These are phyloP conservation scores for Heterodera filipjevi DNA, from an alignment of 2,888 invertebrate genomes.

Conservation along the genomic window DNA sequence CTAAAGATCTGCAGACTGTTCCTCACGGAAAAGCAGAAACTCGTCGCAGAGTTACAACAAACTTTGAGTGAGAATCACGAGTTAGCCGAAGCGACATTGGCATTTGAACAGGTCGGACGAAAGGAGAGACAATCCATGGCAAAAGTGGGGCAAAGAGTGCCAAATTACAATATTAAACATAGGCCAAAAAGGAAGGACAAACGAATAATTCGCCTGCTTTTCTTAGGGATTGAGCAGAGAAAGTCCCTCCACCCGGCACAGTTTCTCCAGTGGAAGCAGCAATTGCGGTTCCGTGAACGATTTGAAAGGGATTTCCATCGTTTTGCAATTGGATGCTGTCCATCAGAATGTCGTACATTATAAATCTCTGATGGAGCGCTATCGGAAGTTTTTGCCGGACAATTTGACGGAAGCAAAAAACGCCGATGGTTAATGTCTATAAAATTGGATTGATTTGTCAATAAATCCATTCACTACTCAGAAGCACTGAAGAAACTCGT, in stretches of 20 bases:
- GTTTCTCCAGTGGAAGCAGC: neutral
- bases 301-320: constrained; percentile 34
- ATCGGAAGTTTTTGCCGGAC: constrained; percentile 45
- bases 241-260: neutral
- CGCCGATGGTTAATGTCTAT: no score
- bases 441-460: no score
- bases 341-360: constrained; percentile 52
- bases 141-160: no score
- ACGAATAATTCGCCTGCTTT: no score
- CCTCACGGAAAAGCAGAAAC: constrained; percentile 51
- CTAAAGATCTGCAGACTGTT: constrained; percentile 53
- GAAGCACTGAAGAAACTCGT: constrained; percentile 53
- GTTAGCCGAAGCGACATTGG: constrained; percentile 55
- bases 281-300: constrained; percentile 10
- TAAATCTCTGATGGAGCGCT: constrained; percentile 58
- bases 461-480: constrained; percentile 35
- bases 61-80: constrained; percentile 55
- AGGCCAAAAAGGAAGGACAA: no score
- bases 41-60: constrained; percentile 46
- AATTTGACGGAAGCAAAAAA: constrained; percentile 41
- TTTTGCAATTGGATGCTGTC: constrained; percentile 46
- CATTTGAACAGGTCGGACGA: constrained; percentile 15
- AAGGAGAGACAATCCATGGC: no score
- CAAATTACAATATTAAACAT: no score
- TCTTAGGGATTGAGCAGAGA: neutral